These are phyloP conservation scores for Eupithecia tripunctaria DNA, from an alignment of 2,888 invertebrate species.

Conservation along the genomic window DNA sequence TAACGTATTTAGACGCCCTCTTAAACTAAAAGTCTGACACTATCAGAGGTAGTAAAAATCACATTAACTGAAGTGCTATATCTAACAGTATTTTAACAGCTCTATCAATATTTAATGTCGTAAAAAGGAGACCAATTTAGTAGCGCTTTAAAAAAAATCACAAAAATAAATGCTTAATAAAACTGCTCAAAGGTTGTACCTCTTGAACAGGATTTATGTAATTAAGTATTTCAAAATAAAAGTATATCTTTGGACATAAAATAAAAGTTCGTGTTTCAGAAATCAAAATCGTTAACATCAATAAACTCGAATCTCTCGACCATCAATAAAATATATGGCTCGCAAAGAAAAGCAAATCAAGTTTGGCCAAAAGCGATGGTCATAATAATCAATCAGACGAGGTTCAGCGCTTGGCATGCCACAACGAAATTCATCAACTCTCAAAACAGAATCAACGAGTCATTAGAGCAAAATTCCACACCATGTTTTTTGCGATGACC, in stretches of 20 bases:
- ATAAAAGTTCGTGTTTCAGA: constrained; percentile 12
- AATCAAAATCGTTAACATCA: constrained; percentile 12
- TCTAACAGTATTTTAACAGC: constrained; percentile 43
- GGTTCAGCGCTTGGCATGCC: constrained; percentile 61
- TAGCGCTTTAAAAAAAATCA: neutral
- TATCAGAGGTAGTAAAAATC: constrained; percentile 31
- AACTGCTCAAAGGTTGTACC: neutral
- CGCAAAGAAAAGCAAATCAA: constrained; percentile 38
- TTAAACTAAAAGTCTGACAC: constrained; percentile 15
- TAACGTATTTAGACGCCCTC: constrained; percentile 27
- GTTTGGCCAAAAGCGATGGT: constrained; percentile 39
- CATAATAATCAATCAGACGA: constrained; percentile 42
- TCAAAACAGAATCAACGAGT: constrained; percentile 73
- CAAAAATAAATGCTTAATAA: neutral
- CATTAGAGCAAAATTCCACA: constrained; percentile 76
- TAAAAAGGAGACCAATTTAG: constrained; percentile 25
- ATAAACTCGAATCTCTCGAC: constrained; percentile 26
- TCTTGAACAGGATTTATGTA: neutral
- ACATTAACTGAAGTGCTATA: constrained; percentile 37
- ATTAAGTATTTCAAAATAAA: neutral
- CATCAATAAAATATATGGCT: constrained; percentile 36
- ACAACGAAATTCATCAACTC: constrained; percentile 71
- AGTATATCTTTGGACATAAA: neutral
- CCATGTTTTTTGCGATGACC: constrained; percentile 70
- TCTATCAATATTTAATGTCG: constrained; percentile 47